Conservation (phyloP, 2,888 invertebrate genomes). For the Abscondita cerata region DNA sequence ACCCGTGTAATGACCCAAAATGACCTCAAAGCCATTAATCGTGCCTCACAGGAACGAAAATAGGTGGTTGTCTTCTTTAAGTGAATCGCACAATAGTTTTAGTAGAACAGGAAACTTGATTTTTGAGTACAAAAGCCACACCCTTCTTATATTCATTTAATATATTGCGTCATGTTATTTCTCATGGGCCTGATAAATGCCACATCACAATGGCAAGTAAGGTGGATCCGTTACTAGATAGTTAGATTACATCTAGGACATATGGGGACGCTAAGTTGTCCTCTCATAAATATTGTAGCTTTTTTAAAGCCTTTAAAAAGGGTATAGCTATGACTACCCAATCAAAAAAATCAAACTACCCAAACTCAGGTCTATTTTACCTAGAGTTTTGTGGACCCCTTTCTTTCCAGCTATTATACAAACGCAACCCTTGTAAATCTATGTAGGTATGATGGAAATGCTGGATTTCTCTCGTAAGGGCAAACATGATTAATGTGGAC, state of each 20-base stretch:
- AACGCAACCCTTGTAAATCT: background rate
- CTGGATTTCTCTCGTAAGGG: background rate
- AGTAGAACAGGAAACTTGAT: background rate
- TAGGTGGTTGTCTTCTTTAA: too few species aligned
- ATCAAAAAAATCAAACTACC: background rate
- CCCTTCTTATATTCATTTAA: conserved; percentile 9
- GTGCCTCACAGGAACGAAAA: too few species aligned
- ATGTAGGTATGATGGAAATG: background rate
- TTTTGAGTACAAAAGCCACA: background rate
- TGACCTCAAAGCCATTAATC: too few species aligned
- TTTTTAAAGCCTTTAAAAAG: background rate
- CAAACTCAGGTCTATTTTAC: background rate
- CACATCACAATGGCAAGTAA: background rate
- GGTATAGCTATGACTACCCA: background rate
- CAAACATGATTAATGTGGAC: background rate
- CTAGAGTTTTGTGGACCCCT: background rate
- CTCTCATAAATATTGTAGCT: background rate
- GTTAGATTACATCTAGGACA: background rate
- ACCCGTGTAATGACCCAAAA: too few species aligned
- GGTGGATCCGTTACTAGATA: background rate
- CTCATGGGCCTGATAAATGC: conserved; percentile 14
- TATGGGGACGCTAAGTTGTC: background rate
- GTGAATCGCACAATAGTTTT: background rate
- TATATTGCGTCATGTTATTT: conserved; percentile 2
- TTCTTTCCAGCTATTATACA: background rate